Evolutionary conservation across 2,113 vertebrate genomes (phyloP), one percentile per base, ranked within the genome.

Genomic region (Chunga burmeisteri): DNA sequence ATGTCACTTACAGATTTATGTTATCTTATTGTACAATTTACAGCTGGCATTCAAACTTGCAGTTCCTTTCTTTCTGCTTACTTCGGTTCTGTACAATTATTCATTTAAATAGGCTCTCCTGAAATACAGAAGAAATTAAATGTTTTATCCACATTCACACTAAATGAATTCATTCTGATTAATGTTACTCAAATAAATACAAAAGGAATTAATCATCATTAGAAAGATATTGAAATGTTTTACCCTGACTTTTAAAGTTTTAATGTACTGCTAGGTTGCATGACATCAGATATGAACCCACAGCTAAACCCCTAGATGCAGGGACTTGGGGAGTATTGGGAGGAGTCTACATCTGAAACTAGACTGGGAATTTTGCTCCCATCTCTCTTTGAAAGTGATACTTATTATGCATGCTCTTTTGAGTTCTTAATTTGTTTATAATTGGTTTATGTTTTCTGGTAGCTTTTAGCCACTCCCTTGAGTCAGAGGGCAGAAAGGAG

Each of bases 161-260:
- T 88, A 97, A 97, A 97, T 96, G 25, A 98, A 98, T 98, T 97
- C 81, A 96, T 96, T 95, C 82, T 97, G 91, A 97, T 97, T 96
- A 96, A 92, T 90, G 56, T 85, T 96, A 94, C 66, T 96, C 71
- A 79, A 94, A 96, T 96, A 70, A 97, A 96, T 95, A 97, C 94
- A 97, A 96, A 97, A 97, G 53, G 42, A 97, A 97, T 98, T 97
- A 96, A 95, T 96, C 90, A 96, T 86, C 70, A 96, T 97, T 95
- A 97, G 53, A 73, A 97, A 91, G 68, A 96, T 78, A 96, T 65
- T 95, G 85, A 90, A 97, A 95, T 88, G 59, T 49, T 84, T 94
- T 92, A 74, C 40, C 44, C 61, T 83, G 73, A 77, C 90, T 87
- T 66, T 93, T 96, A 89, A 96, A 90, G 59, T 30, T 94, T 95